Percentiles rank a stretch among this genome's conserved stretches.
phyloP scores from a whole-genome alignment of 2,888 invertebrate species.

The Drosophila colorata region DNA sequence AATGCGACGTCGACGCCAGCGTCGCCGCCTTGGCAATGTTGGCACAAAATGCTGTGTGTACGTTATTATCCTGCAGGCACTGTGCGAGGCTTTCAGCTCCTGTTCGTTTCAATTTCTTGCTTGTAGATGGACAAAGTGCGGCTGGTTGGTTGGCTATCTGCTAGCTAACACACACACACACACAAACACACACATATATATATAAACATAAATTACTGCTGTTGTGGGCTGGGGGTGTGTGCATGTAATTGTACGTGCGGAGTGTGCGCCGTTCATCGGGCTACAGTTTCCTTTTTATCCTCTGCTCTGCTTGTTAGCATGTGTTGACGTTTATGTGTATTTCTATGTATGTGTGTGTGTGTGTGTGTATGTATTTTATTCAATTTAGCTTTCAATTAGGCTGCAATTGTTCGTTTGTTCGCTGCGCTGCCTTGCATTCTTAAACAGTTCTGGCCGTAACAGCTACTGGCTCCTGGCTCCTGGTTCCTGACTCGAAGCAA shows the following conservation, averaged over 20 bases:
- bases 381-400: constrained; percentile 81
- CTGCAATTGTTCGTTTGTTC: constrained; percentile 81
- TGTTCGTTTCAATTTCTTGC: constrained; percentile 52
- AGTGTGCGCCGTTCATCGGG: constrained; percentile 71
- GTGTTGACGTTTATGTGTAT: constrained; percentile 36
- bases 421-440: constrained; percentile 71
- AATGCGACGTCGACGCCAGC: constrained; percentile 13
- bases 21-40: constrained; percentile 29
- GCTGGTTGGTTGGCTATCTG: constrained; percentile 34
- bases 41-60: constrained; percentile 38
- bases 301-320: constrained; percentile 58
- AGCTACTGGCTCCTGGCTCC: constrained; percentile 12
- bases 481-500: constrained; percentile 19
- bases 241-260: constrained; percentile 74
- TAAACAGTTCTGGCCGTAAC: constrained; percentile 60
- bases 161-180: constrained; percentile 39
- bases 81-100: constrained; percentile 30
- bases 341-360: constrained; percentile 25
- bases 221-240: constrained; percentile 2
- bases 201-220: constrained; percentile 38
- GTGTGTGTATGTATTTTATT: constrained; percentile 68
- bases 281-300: constrained; percentile 64
- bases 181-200: constrained; percentile 15
- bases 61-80: constrained; percentile 61
- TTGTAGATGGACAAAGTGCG: constrained; percentile 48